Base-by-base conservation (phyloP, 30 jellyfish, hydroid and myxozoan species). In the Chrysaora quinquecirrha region DNA sequence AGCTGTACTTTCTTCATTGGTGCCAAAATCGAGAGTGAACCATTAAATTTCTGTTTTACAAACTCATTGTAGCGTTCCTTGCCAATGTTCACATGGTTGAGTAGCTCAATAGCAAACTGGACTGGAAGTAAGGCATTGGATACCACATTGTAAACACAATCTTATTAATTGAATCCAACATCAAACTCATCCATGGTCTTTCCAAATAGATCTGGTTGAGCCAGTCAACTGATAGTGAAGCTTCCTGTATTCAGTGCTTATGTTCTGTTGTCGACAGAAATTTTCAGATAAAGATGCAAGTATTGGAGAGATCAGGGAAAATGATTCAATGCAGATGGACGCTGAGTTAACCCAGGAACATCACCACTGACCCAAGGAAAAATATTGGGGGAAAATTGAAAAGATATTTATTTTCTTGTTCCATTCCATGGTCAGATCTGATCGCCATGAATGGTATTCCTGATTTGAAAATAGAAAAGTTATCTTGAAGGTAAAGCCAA, bases 401-500 rank as follows among this genome's bases (percentile, higher is more conserved):
- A n/a, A n/a, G n/a, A n/a, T n/a, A n/a, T n/a, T n/a, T n/a, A 72
- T 72, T 72, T 72, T 72, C 80, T 10, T 72, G 84, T 82, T 72
- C 84, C 7, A 72, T 19, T 6, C 78, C 80, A 35, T 72, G 81
- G 18, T 22, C 84, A 10, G 81, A 31, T 3, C 84, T 82, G 10
- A 72, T 34, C 19, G 30, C 48, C 10, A 64, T 21, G 30, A 75
- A 75, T 9, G 87, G 87, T 52, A 0, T 75, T 52, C 21, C 27
- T 22, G 0, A 21, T 75, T 56, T 21, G 62, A 70, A 20, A 1
- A 73, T 48, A 49, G 85, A 52, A 19, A 25, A 75, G n/a, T 48
- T 48, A 10, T 54, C 76, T 1, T 48, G 0, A n/a, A 0, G 83
- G 35, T 73, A 73, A 20, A 20, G 43, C 85, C 83, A 73, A 21